These are phyloP conservation scores for Sinocyclocheilus rhinocerous DNA, from an alignment of 2,113 vertebrate species.

Conservation along the genomic window DNA sequence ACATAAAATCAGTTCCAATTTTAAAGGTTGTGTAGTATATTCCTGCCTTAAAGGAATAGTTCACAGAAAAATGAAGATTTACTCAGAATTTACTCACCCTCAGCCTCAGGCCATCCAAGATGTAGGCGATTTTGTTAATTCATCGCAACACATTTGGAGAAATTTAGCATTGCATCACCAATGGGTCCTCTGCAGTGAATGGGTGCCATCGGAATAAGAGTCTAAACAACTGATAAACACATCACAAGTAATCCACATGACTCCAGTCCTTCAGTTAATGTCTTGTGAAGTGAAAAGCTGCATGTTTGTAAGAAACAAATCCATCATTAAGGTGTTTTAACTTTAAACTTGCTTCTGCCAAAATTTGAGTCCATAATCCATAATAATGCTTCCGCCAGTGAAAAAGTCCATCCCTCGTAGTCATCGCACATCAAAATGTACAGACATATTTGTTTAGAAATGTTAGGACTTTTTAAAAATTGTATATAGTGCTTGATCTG, in stretches of 20 bases:
- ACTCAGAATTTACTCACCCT: not conserved
- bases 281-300: not conserved
- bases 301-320: not conserved
- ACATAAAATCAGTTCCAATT: not conserved
- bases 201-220: not conserved
- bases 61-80: not conserved
- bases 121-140: not conserved
- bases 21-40: not conserved
- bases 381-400: no score
- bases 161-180: not conserved
- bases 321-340: not conserved
- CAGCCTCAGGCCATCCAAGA: not conserved
- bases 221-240: not conserved
- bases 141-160: not conserved
- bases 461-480: not conserved
- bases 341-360: not conserved
- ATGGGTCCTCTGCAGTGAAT: not conserved
- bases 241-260: not conserved
- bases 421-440: not conserved
- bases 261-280: not conserved
- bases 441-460: no score
- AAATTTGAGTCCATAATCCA: not conserved
- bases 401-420: no score
- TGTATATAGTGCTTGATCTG: not conserved
- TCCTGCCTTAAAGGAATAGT: not conserved